phyloP scores from a whole-genome alignment of 2,888 invertebrate genomes.

The Dromius quadrimaculatus region DNA sequence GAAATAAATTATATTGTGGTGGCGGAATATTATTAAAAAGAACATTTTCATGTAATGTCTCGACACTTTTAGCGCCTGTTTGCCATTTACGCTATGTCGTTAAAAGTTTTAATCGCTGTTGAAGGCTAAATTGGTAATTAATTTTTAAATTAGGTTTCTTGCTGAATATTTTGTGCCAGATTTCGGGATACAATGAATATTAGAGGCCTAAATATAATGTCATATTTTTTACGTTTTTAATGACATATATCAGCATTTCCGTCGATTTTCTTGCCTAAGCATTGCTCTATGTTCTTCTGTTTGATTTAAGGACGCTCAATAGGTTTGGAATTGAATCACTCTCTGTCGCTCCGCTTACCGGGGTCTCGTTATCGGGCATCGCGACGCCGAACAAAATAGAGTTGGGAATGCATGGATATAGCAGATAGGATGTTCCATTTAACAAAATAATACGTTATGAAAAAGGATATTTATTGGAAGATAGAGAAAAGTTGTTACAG shows the following conservation, averaged over 20 bases:
- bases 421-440: background rate
- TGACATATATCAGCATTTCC: no score
- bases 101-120: constrained; percentile 1
- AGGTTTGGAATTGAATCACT: constrained; percentile 40
- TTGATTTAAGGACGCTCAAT: constrained; percentile 44
- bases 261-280: no score
- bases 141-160: constrained; percentile 6
- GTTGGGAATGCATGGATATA: background rate
- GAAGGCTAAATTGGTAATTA: constrained; percentile 12
- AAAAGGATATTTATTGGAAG: no score
- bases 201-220: no score
- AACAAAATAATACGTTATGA: background rate
- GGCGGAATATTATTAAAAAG: constrained; percentile 8
- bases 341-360: constrained; percentile 4
- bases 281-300: constrained; percentile 19
- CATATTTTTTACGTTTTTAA: no score
- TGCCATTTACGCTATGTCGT: constrained; percentile 14
- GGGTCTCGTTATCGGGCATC: constrained; percentile 25
- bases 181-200: no score
- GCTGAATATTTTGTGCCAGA: background rate
- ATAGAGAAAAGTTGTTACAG: no score
- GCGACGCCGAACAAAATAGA: background rate
- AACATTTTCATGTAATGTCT: constrained; percentile 20
- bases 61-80: constrained; percentile 17
- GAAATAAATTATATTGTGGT: constrained; percentile 13